phyloP scores from a whole-genome alignment of 2,797 vertebrate species.

The Pipistrellus pygmaeus region DNA sequence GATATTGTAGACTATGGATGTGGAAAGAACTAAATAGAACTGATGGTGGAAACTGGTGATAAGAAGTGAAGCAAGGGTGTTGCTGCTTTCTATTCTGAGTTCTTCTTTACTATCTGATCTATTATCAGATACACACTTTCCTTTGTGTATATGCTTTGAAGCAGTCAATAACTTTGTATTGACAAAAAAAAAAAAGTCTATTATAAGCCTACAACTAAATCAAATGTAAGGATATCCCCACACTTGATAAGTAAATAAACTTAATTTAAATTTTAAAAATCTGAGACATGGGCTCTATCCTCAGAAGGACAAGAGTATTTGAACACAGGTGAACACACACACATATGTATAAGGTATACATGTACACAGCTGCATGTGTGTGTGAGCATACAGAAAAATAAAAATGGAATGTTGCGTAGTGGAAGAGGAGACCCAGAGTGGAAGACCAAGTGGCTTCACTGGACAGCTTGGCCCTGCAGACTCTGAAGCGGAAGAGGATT shows the following conservation, averaged over 20 bases:
- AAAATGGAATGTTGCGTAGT: not conserved
- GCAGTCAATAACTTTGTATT: not conserved
- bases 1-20: too few relatives aligned
- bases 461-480: not conserved
- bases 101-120: not conserved
- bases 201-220: not conserved
- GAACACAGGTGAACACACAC: not conserved
- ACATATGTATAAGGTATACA: not conserved
- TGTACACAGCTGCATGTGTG: not conserved
- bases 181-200: not conserved
- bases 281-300: not conserved
- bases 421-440: not conserved
- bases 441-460: not conserved
- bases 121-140: not conserved
- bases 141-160: not conserved
- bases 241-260: not conserved
- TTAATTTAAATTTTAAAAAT: not conserved
- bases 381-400: not conserved
- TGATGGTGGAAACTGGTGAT: not conserved
- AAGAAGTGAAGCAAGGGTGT: not conserved
- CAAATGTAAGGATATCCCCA: not conserved
- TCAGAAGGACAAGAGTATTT: not conserved
- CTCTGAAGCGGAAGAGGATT: not conserved
- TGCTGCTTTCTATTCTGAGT: not conserved
- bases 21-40: not conserved